Conservation (phyloP, 2,888 invertebrate species). For the Drosophila prolongata region DNA sequence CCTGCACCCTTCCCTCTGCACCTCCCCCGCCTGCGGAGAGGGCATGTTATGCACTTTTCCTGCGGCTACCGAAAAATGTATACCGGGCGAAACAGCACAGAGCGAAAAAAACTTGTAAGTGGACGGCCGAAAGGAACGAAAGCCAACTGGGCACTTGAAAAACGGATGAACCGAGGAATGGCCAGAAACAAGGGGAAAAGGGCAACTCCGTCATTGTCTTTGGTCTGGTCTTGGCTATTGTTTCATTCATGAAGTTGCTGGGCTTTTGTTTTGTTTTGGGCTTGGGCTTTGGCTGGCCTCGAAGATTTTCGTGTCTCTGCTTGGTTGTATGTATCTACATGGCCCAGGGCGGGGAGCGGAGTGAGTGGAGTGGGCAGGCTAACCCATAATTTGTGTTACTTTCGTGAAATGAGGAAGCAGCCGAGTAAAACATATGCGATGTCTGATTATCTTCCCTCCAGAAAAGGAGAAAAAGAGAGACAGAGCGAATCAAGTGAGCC, state of each 20-base stretch:
- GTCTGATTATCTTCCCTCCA: constrained; percentile 29
- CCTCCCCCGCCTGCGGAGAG: constrained; percentile 13
- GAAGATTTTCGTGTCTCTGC: constrained; percentile 49
- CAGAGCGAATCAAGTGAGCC: not conserved
- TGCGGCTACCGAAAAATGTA: constrained; percentile 75
- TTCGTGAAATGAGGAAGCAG: constrained; percentile 59
- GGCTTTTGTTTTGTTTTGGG: constrained; percentile 46
- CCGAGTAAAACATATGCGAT: constrained; percentile 24
- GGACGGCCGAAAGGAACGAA: constrained; percentile 55
- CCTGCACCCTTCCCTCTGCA: not conserved
- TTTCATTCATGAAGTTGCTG: constrained; percentile 72
- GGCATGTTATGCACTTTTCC: constrained; percentile 74
- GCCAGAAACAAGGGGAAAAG: constrained; percentile 4
- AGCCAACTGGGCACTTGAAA: constrained; percentile 72
- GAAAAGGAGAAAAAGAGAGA: not conserved
- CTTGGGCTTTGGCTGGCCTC: constrained; percentile 43
- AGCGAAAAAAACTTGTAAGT: constrained; percentile 62
- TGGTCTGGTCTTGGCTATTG: constrained; percentile 58
- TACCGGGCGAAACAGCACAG: constrained; percentile 13
- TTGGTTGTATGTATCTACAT: constrained; percentile 25
- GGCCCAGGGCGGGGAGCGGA: constrained; percentile 23
- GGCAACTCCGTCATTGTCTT: constrained; percentile 38
- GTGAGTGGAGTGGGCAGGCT: constrained; percentile 19
- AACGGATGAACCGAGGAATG: constrained; percentile 32
- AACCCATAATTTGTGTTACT: constrained; percentile 71